A percentile compares a stretch with the other conserved stretches of the same genome.
Conservation (phyloP, 1,140 invertebrate genomes). For the Drosophila carrolli region DNA sequence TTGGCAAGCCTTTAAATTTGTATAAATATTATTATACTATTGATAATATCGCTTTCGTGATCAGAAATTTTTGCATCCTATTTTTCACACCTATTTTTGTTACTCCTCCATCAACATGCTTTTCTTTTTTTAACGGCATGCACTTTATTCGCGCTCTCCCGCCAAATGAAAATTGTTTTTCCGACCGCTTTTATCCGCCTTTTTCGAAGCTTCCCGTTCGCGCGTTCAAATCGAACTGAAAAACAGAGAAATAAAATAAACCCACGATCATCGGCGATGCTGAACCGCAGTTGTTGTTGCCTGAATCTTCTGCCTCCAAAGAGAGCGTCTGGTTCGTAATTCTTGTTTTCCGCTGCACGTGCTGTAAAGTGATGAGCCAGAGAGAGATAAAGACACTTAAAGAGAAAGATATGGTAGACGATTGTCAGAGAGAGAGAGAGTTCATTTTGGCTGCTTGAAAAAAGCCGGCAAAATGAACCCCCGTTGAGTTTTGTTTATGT, state of each 20-base stretch:
- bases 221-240: slow-evolving; percentile 57
- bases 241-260: slow-evolving; percentile 5
- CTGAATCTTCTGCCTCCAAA: slow-evolving; percentile 3
- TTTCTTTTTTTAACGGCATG: slow-evolving; percentile 5
- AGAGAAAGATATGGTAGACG: slow-evolving; percentile 2
- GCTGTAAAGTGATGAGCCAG: slow-evolving; percentile 15
- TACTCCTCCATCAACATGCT: slow-evolving; percentile 12
- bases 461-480: slow-evolving; percentile 73
- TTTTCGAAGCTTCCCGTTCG: slow-evolving; percentile 28
- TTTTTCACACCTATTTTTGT: slow-evolving; percentile 4
- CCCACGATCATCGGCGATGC: slow-evolving; percentile 39
- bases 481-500: slow-evolving; percentile 61
- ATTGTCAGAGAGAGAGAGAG: slow-evolving; percentile 4
- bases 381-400: not conserved
- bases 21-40: not conserved
- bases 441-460: slow-evolving; percentile 23
- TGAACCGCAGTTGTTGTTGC: slow-evolving; percentile 15
- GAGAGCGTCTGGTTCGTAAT: slow-evolving; percentile 13
- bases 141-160: slow-evolving; percentile 25
- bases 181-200: not conserved
- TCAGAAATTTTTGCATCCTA: slow-evolving; percentile 10
- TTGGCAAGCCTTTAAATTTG: no score
- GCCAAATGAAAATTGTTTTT: slow-evolving; percentile 11
- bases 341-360: slow-evolving; percentile 50
- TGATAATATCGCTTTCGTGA: no score